Base-by-base conservation (phyloP, 2,888 invertebrate species). In the Chrysina gloriosa region DNA sequence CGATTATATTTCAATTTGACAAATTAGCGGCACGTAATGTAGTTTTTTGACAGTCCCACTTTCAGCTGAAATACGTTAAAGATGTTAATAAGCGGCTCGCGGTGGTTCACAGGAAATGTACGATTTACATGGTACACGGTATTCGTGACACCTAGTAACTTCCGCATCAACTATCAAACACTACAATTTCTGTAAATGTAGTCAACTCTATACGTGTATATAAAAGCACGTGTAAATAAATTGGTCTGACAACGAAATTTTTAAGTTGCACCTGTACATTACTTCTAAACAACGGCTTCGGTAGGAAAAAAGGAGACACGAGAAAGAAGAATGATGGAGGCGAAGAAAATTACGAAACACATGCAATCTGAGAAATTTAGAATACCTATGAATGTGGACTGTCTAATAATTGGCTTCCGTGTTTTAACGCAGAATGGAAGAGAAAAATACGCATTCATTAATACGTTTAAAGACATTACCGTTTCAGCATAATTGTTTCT, bases 81-180 rank as follows among this genome's bases (percentile, higher is more conserved):
- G 66, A 66, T 66, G 66, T 66, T 56, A 66, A 66, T 66, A 66
- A 66, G 23, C 47, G 19, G 36, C 66, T 39, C 48, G 48, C 52
- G 50, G 64, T 52, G 47, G 66, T 63, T 63, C 68, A 68, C 63
- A 68, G 74, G 74, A 75, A 74, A 73, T 75, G 73, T 73, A 72
- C 74, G 73, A 75, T 75, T 75, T 74, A 67, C 70, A 70, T 69
- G 68, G 63, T 71, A 74, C 74, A 75, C 74, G 74, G 72, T 73
- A 73, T 74, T 75, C 75, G 75, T 75, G 75, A 75, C 75, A 75
- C 72, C 71, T 65, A 52, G 63, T 68, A 70, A 74, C 74, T 75
- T 75, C 75, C 75, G 75, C 73, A 72, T 75, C 72, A 65, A 71
- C 70, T 63, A 72, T 68, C 70, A 70, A 67, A 71, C 69, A 67